A percentile compares a stretch with the other conserved stretches of the same genome.
phyloP scores from a whole-genome alignment of 1,140 invertebrate species.

The Mya arenaria region DNA sequence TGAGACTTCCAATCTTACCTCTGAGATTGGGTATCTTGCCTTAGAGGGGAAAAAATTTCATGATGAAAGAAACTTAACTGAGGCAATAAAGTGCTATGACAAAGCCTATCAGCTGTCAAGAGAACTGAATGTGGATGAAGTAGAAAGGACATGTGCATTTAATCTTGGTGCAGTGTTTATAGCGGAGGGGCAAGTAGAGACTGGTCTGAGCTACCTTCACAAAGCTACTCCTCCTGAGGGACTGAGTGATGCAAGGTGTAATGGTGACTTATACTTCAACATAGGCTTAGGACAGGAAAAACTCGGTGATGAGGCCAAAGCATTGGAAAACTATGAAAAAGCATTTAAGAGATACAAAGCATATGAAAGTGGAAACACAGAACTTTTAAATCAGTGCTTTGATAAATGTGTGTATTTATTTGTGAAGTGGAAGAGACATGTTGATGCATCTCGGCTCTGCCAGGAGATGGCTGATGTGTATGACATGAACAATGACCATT shows the following conservation, averaged over 20 bases:
- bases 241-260: conserved; percentile 53
- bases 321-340: conserved; percentile 58
- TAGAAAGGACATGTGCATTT: conserved; percentile 67
- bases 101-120: conserved; percentile 59
- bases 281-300: conserved; percentile 68
- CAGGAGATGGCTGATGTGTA: conserved; percentile 56
- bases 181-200: conserved; percentile 52
- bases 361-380: conserved; percentile 53
- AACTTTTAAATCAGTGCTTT: conserved; percentile 9
- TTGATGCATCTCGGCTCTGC: conserved; percentile 51
- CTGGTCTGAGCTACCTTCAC: conserved; percentile 60
- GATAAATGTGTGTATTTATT: conserved; percentile 32
- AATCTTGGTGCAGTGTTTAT: conserved; percentile 71
- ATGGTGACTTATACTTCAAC: conserved; percentile 71
- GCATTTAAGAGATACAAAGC: conserved; percentile 64
- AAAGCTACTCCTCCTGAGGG: conserved; percentile 59
- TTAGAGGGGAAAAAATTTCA: conserved; percentile 1
- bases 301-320: conserved; percentile 52
- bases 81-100: conserved; percentile 37
- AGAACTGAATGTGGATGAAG: conserved; percentile 62
- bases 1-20: too few species aligned
- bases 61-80: conserved; percentile 3
- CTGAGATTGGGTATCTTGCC: too few species aligned
- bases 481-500: conserved; percentile 33
- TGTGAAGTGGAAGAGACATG: background rate